Conservation (phyloP, 1,140 invertebrate genomes). For the Camponotus vicinus region DNA sequence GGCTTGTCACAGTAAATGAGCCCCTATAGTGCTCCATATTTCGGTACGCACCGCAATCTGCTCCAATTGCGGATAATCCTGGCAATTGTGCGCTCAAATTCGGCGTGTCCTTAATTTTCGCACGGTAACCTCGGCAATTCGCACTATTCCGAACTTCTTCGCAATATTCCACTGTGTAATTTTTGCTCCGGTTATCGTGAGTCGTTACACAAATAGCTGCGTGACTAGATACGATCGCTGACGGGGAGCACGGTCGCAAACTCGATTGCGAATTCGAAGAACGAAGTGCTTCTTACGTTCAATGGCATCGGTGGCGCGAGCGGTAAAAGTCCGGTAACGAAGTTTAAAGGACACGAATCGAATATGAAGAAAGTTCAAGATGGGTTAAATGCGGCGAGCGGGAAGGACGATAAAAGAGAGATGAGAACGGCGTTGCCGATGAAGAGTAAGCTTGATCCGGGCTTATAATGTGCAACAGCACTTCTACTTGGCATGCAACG, state of each 20-base stretch:
- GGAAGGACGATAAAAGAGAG: neutral
- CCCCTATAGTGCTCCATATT: neutral
- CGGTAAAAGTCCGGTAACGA: slow-evolving; percentile 35
- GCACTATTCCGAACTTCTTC: neutral
- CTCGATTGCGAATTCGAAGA: slow-evolving; percentile 62
- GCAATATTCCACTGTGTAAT: slow-evolving; percentile 22
- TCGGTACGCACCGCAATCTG: slow-evolving; percentile 11
- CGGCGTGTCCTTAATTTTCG: slow-evolving; percentile 18
- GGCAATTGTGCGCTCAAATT: slow-evolving; percentile 16
- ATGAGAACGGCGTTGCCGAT: slow-evolving; percentile 44
- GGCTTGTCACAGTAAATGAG: slow-evolving; percentile 46
- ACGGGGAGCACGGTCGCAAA: slow-evolving; percentile 66
- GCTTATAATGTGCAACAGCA: slow-evolving; percentile 72
- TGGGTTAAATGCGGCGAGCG: slow-evolving; percentile 14
- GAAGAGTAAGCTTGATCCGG: slow-evolving; percentile 50
- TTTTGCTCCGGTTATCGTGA: slow-evolving; percentile 55
- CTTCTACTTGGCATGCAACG: slow-evolving; percentile 72
- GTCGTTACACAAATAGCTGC: slow-evolving; percentile 66
- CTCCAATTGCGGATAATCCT: neutral
- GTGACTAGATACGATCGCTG: slow-evolving; percentile 76
- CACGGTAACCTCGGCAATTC: neutral
- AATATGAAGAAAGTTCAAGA: slow-evolving; percentile 46
- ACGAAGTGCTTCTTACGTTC: slow-evolving; percentile 57
- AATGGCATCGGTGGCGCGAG: slow-evolving; percentile 7
- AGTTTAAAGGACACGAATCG: slow-evolving; percentile 48